Base-by-base conservation (phyloP, 2,113 vertebrate genomes). In the Zapus hudsonius region DNA sequence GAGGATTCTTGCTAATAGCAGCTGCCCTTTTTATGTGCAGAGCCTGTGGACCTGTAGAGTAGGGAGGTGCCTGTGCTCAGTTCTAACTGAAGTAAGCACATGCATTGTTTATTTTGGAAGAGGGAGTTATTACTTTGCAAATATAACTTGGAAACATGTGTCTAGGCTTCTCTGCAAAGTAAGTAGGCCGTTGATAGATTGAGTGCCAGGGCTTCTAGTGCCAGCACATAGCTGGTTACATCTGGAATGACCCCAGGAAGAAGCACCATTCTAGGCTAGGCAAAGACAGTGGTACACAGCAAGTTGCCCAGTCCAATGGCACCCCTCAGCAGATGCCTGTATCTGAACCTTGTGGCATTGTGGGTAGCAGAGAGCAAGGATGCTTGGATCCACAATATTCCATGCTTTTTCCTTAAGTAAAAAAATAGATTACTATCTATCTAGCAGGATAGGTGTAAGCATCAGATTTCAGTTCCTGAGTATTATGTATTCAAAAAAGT, bases 121-220 rank as follows among this genome's bases (percentile, higher is more conserved):
- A 3, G 1, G 27, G 59, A 95, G 27, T 33, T 40, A 10, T 25
- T 44, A 7, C 8, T 27, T 87, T 91, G 44, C 40, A 63, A 40
- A 55, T 90, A 81, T 67, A 59, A 31, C 72, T 82, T 89, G n/a
- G 75, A 85, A 94, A 87, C 66, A 4, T 8, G 27, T 74, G n/a
- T 81, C 69, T 89, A 31, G 61, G 20, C 22, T 91, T 88, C 40
- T 88, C 63, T 59, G 13, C 75, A 72, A 70, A 33, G 8, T 52
- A 70, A 33, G 8, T 52, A 64, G 42, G 13, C 47, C 40, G 3
- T 80, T 36, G 6, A 47, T 44, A 38, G 42, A 67, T 44, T 61
- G 27, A 12, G 55, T 74, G 4, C 44, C 19, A 33, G n/a, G 15
- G 80, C 25, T 63, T 85, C 38, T 33, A 7, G 52, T 20, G 31